Base-by-base conservation (phyloP, 1,140 invertebrate species). In the Octopus bimaculoides region DNA sequence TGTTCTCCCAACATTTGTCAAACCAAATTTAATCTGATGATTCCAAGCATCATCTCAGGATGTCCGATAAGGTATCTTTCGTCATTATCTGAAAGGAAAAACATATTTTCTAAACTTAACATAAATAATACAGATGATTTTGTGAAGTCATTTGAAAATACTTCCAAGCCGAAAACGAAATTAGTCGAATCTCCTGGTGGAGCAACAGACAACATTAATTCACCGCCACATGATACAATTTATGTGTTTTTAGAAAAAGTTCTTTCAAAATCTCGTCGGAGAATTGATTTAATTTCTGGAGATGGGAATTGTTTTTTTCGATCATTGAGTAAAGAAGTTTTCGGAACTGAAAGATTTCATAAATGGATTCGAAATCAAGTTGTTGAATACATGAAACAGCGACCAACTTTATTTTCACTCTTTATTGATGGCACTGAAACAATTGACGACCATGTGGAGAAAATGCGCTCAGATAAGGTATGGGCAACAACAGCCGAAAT, bases 271-370 rank as follows among this genome's bases (percentile, higher is more conserved):
- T 82, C 83, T 55, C 80, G 80, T 9, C 79, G 87, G 75, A 81
- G 82, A 77, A 82, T 89, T 61, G 88, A 89, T 79, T 84, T 84
- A 78, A 86, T 89, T 14, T 79, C 77, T 71, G 88, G 88, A 7
- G 88, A 89, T 83, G 88, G 88, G n/a, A 89, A 89, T 80, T 89
- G 88, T 79, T 87, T 89, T 75, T 89, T 89, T 80, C 78, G 87
- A 20, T 85, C 88, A 53, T 78, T 89, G 41, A 88, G 87, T 80
- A 88, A 88, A 82, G 83, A 86, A 10, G 81, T 87, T 26, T 88
- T 88, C 80, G 85, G 84, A 4, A 82, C 79, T 55, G 86, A 89
- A 75, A 78, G 82, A 52, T 86, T 80, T 80, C 86, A 89, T 82
- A 81, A 83, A n/a, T 83, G 85, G 41, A 77, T 86, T 17, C 75